Conservation (phyloP, 2,797 vertebrate genomes). For the Phataginus tricuspis region DNA sequence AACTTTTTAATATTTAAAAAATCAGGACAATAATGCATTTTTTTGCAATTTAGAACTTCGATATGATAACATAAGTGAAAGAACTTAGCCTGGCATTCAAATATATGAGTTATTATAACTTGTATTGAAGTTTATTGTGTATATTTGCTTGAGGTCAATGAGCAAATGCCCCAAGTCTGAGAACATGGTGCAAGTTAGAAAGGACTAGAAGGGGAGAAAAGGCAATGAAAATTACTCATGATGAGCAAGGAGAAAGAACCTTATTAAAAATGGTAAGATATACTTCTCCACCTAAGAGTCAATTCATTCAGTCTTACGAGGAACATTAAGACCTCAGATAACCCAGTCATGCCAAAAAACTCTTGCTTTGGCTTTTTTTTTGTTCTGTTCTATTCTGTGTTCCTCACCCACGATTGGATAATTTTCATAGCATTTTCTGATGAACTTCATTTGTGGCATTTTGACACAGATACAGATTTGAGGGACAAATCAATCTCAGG, state of each 20-base stretch:
- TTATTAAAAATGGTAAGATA: background rate
- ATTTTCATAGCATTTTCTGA: background rate
- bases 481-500: background rate
- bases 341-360: background rate
- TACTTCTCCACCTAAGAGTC: background rate
- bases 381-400: too few relatives aligned
- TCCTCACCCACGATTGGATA: background rate
- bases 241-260: background rate
- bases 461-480: background rate
- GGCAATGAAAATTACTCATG: background rate
- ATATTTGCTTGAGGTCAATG: background rate
- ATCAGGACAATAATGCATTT: background rate
- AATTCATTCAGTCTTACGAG: background rate
- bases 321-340: background rate
- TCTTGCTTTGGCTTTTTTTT: background rate
- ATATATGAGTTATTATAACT: background rate
- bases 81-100: background rate
- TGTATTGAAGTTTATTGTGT: background rate
- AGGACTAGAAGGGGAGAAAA: background rate
- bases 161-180: background rate
- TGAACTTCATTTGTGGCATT: constrained; percentile 15
- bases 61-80: background rate
- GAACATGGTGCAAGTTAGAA: background rate
- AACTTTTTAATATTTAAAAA: constrained; percentile 3
- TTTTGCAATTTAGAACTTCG: background rate